Percentiles rank a stretch among this genome's conserved stretches.
Conservation (phyloP, 2,797 vertebrate species). For the Muscicapa striata region DNA sequence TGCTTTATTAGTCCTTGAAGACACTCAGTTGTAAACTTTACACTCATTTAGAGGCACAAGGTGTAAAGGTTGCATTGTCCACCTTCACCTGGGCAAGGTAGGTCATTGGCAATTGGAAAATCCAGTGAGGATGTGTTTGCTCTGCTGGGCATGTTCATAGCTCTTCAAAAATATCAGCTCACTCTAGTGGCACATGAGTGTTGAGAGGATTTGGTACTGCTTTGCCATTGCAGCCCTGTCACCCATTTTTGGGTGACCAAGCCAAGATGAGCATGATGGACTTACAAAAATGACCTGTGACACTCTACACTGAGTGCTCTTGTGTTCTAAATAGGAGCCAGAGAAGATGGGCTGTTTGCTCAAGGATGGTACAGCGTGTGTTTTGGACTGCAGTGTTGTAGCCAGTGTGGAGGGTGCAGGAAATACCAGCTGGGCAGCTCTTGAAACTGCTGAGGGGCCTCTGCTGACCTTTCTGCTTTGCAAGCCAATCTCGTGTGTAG, state of each 20-base stretch:
- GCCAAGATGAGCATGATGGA: rapidly evolving
- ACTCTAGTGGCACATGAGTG: not conserved
- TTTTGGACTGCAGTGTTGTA: not conserved
- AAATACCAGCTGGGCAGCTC: not conserved
- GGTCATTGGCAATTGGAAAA: not conserved
- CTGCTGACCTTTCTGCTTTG: not conserved
- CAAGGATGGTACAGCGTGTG: rapidly evolving
- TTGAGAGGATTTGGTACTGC: not conserved
- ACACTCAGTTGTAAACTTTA: not conserved
- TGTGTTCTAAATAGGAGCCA: not conserved
- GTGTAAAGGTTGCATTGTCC: not conserved
- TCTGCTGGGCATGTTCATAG: not conserved
- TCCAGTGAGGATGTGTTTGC: not conserved
- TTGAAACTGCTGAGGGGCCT: not conserved
- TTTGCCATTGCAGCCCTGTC: not conserved
- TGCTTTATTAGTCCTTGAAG: not conserved
- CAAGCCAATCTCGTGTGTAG: not conserved
- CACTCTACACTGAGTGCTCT: not conserved
- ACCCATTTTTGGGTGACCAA: rapidly evolving
- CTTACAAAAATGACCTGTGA: not conserved
- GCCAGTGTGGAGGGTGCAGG: not conserved
- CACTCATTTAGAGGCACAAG: not conserved
- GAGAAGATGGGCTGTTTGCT: not conserved
- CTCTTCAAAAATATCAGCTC: not conserved
- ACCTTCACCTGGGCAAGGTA: not conserved